Conservation (phyloP, 2,113 vertebrate species). For the Caretta caretta region DNA sequence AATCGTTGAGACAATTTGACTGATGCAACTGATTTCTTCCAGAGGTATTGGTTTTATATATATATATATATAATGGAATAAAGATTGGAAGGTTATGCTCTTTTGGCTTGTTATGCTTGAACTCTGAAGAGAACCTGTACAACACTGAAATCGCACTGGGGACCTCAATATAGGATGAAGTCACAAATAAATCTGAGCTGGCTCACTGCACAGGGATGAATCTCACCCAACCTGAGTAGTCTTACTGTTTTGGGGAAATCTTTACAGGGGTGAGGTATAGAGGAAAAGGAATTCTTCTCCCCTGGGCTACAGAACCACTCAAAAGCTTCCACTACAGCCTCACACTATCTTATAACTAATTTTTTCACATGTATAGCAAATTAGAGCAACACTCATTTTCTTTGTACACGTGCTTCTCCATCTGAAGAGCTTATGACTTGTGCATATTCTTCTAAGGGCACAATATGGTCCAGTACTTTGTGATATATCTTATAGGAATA, state of each 20-base stretch:
- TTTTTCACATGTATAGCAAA: not conserved
- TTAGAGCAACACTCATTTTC: not conserved
- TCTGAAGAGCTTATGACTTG: not conserved
- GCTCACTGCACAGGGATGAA: not conserved
- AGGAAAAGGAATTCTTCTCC: not conserved
- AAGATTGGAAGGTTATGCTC: too few species aligned
- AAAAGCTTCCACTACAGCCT: not conserved
- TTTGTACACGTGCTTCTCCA: fast-evolving
- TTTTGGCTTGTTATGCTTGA: too few species aligned
- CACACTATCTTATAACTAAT: not conserved
- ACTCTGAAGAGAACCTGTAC: too few species aligned
- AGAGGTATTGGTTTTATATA: too few species aligned
- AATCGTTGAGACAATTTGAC: not conserved
- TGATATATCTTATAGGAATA: not conserved
- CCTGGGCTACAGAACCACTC: not conserved
- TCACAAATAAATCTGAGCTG: not conserved
- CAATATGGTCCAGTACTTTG: fast-evolving
- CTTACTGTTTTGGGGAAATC: not conserved
- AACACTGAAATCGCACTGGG: too few species aligned
- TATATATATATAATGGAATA: too few species aligned
- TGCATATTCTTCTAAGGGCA: not conserved
- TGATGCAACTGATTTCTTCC: too few species aligned
- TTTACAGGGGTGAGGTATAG: not conserved
- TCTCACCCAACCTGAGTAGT: not conserved
- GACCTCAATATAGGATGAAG: not conserved